These are phyloP conservation scores for Poicephalus gulielmi DNA, from an alignment of 2,113 vertebrate species.

Conservation along the genomic window DNA sequence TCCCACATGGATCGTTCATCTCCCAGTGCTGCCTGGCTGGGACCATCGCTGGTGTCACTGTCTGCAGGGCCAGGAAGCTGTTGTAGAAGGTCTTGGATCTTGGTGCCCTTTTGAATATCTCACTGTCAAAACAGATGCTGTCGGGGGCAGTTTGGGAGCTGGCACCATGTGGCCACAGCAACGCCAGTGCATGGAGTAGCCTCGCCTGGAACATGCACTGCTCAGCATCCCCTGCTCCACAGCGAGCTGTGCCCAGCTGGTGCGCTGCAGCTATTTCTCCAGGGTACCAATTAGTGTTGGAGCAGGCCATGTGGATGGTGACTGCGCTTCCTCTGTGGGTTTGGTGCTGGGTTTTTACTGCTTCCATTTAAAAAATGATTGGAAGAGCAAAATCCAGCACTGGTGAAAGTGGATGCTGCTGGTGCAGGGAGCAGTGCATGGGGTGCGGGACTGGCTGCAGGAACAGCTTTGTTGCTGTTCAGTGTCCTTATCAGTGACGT, in stretches of 20 bases:
- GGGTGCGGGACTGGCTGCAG: neutral
- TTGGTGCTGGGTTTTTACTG: neutral
- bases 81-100: neutral
- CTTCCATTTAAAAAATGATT: neutral
- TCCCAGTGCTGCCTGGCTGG: neutral
- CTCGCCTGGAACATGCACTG: neutral
- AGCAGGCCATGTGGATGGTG: neutral
- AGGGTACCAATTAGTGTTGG: neutral
- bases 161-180: neutral
- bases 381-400: neutral
- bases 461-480: neutral
- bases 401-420: neutral
- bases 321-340: neutral
- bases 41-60: accelerated
- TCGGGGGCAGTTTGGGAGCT: neutral
- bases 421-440: neutral
- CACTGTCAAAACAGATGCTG: neutral
- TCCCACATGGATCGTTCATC: neutral
- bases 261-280: neutral
- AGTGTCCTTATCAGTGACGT: neutral
- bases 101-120: neutral
- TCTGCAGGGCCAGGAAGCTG: neutral
- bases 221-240: neutral
- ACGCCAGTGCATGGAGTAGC: neutral
- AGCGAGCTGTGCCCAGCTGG: neutral